Evolutionary conservation across 2,113 vertebrate species (phyloP), one percentile per base, ranked within the genome.

Genomic region (Nanorana parkeri): DNA sequence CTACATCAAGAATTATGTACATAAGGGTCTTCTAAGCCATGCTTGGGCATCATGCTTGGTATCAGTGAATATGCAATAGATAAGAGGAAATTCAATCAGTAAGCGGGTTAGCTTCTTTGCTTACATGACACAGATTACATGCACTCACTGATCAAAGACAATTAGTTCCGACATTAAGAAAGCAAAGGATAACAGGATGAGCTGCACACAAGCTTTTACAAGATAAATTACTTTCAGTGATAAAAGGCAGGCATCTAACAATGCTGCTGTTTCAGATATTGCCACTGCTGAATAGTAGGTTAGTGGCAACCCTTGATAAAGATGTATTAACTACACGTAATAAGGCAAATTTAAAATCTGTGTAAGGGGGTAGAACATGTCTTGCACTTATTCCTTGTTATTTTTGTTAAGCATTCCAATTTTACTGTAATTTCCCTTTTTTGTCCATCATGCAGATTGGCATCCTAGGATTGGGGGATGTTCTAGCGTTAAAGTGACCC

Each of bases 81-180:
- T 69, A 52, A 69, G 56, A 73, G 36, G 68, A 1, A 73, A 65
- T 56, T 66, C 24, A 54, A 7, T 65, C 68, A 55, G 60, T 81
- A 65, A 81, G 79, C 68, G 58, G 79, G 58, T 81, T 81, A 74
- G 11, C 56, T 74, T 81, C 41, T 60, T 73, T 71, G 72, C 51
- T 72, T 72, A 80, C 78, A 81, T n/a, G 68, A 20, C 41, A 65
- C 56, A 81, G 79, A 81, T 81, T 81, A 81, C 58, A 72, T 54
- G 68, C 54, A 36, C 79, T 81, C 68, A 65, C n/a, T 32, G 68
- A 64, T 65, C 68, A 80, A 80, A 72, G 68, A 64, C 68, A 71
- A 80, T 80, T 80, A 80, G 65, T 60, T 20, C 28, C 60, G 77
- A 58, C 24, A 28, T 60, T 81, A 54, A 73, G 79, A 81, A 73